These are phyloP conservation scores for Patella caerulea DNA, from an alignment of 2,888 invertebrate species.

Conservation along the genomic window DNA sequence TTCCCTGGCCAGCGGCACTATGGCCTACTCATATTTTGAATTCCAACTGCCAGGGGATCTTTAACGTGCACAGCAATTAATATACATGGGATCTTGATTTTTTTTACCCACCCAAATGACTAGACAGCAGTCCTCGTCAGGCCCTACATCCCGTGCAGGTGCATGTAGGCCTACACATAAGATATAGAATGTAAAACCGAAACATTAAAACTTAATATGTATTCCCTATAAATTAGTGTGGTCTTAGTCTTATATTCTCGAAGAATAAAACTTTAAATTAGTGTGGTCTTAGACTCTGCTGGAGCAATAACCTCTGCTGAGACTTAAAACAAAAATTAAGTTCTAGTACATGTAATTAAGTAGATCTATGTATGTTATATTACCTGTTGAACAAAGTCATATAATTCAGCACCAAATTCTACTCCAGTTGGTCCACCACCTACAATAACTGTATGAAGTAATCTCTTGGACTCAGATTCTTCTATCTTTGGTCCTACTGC, in stretches of 20 bases:
- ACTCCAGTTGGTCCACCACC: conserved; percentile 74
- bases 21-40: too few species aligned
- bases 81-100: background rate
- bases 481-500: conserved; percentile 66
- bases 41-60: too few species aligned
- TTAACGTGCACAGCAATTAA: too few species aligned
- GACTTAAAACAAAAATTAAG: too few species aligned
- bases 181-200: background rate
- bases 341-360: too few species aligned
- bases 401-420: conserved; percentile 72
- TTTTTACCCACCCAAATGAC: too few species aligned
- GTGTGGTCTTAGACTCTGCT: background rate
- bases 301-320: background rate
- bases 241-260: too few species aligned
- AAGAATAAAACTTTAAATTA: background rate
- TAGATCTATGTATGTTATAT: background rate
- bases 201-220: background rate
- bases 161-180: background rate
- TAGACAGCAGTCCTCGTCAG: too few species aligned
- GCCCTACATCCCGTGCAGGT: too few species aligned
- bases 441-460: conserved; percentile 71
- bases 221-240: background rate
- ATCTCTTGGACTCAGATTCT: conserved; percentile 60
- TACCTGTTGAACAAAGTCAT: conserved; percentile 71
- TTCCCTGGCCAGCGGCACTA: too few species aligned